Base-by-base conservation (phyloP, 2,113 vertebrate genomes). In the Passer domesticus region DNA sequence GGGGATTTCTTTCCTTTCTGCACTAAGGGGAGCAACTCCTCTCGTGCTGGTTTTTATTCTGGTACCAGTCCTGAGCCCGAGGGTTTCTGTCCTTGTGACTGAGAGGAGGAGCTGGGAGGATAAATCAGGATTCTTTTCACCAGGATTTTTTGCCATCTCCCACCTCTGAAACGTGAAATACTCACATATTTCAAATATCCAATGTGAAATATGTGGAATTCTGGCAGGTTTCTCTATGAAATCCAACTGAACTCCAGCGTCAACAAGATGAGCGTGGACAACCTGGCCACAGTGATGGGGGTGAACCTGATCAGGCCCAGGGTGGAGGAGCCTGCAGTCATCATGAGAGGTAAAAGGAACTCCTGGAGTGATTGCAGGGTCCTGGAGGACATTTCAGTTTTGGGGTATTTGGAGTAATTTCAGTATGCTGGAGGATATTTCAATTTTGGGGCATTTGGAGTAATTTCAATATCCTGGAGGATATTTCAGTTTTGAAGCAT, bases 231-330 rank as follows among this genome's bases (percentile, higher is more conserved):
- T 92, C 97, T 99, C 31, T 98, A 99, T 6, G 99, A 99, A 96
- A 98, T 99, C 69, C 99, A 99, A 92, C 94, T 97, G 69, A 98
- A 99, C 79, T 98, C 98, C 4, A 97, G 95, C 0, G 77, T 99
- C 90, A 99, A 99, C 94, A 99, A 99, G 97, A 99, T 99, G 99
- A 99, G 98, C 2, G 99, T 99, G 97, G 99, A 99, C 69, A 99
- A 99, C 92, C 95, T 99, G 96, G 99, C 99, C 14, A 99, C 99
- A 1, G 99, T 99, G 90, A 99, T 99, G 77, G 99, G 99, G 11
- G 99, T 99, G 87, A 99, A 99, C 96, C 98, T 99, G 88, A 98
- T 99, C 73, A 98, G 98, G 70, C 99, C 99, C 8, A 98, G 98
- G 95, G 96, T 99, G 10, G 99, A 99, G 94, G 99, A 99, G 56